Base-by-base conservation (phyloP, 2,797 vertebrate genomes). In the Pterois miles region DNA sequence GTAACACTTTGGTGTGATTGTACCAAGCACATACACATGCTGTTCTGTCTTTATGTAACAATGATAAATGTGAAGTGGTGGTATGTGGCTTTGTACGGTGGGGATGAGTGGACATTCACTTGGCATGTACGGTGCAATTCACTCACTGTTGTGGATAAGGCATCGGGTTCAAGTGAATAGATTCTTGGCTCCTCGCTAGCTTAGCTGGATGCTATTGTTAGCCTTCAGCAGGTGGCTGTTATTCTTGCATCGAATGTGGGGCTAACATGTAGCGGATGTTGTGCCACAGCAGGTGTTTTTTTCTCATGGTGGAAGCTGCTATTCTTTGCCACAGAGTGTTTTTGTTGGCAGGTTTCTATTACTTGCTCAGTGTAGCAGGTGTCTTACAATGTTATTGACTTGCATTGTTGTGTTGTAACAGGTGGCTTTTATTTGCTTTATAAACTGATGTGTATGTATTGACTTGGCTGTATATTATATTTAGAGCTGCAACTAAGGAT, bases 271-370 rank as follows among this genome's bases (percentile, higher is more conserved):
- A 59, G 72, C 53, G 89, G 90, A 94, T 93, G 91, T 93, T 90
- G 86, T 91, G 85, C 81, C 90, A 86, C 88, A 93, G 91, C 92
- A 93, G 92, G 93, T 94, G 90, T 72, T 89, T 89, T 80, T 87
- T 79, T 80, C 54, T 78, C 57, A 60, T 79, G 70, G 67, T 75
- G 79, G 79, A 85, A 46, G 46, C 18, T 66, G 63, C 83, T 88
- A 87, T 92, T 92, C 85, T 94, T 90, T 90, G 71, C 82, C 63
- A 46, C 71, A 31, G 33, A 60, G 64, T 92, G 86, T 94, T 93
- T 85, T 87, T 91, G 74, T 91, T 88, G 80, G 88, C 84, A 86
- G 81, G 82, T 82, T 84, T 86, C 58, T 86, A 62, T 84, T 82
- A 80, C 73, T 83, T 78, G 62, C 65, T 85, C 22, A 40, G 80